A percentile compares a stretch with the other conserved stretches of the same genome.
Conservation (phyloP, 1,140 invertebrate species). For the Acromyrmex heyeri region DNA sequence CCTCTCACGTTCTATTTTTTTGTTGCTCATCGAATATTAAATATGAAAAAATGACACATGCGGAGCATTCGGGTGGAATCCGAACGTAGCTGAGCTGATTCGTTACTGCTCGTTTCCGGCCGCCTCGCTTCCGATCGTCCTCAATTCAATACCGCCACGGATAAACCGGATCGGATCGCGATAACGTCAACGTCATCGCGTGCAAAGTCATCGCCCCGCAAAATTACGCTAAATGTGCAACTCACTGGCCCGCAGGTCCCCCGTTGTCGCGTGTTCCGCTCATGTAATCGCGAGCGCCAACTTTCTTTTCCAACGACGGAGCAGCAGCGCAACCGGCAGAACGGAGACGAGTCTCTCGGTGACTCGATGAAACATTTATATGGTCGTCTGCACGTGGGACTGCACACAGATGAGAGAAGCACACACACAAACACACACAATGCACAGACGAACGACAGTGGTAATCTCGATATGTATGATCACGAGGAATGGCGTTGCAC, state of each 20-base stretch:
- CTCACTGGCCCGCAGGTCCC: constrained; percentile 67
- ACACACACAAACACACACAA: not conserved
- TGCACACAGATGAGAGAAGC: constrained; percentile 18
- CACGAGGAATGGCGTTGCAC: not conserved
- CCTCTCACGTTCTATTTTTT: no score
- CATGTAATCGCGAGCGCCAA: constrained; percentile 85
- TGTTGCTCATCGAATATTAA: no score
- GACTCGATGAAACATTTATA: constrained; percentile 85
- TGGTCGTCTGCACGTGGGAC: constrained; percentile 62
- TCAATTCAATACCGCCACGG: not conserved
- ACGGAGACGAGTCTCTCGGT: constrained; percentile 78
- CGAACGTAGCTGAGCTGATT: no score
- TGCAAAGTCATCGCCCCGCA: not conserved
- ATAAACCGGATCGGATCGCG: not conserved
- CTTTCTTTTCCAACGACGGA: constrained; percentile 84
- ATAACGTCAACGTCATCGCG: not conserved
- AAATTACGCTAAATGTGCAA: constrained; percentile 50
- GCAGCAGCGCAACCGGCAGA: constrained; percentile 71
- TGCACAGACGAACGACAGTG: not conserved
- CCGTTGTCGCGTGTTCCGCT: constrained; percentile 61
- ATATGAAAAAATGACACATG: no score
- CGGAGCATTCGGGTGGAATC: no score
- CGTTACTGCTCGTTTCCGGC: not conserved
- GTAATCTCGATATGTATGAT: constrained; percentile 22
- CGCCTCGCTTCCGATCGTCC: not conserved